Percentiles rank a stretch among this genome's conserved stretches.
phyloP scores from a whole-genome alignment of 2,797 vertebrate species.

The Enteromius fasciolatus region DNA sequence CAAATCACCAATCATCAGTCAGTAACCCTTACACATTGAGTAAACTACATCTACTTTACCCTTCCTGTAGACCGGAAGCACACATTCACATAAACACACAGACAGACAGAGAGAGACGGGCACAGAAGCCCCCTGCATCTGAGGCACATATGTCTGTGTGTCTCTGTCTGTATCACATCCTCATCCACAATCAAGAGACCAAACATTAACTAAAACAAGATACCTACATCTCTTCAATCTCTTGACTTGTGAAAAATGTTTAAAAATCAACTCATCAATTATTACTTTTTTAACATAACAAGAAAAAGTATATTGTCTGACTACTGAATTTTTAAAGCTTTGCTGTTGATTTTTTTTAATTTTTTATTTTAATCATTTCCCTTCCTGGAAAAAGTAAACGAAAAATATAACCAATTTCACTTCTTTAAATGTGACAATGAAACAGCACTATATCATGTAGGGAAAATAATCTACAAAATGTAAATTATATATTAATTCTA shows the following conservation, averaged over 20 bases:
- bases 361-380: background rate
- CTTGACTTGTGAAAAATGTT: background rate
- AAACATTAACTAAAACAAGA: background rate
- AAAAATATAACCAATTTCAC: background rate
- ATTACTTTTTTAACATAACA: background rate
- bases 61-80: background rate
- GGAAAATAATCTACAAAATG: background rate
- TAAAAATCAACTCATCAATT: background rate
- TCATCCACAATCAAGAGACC: background rate
- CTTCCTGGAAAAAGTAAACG: background rate
- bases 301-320: background rate
- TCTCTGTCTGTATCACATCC: conserved; percentile 2
- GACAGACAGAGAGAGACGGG: background rate
- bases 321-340: background rate
- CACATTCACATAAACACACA: background rate
- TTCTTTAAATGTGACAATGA: background rate
- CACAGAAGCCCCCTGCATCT: background rate
- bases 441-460: too few species aligned
- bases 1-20: background rate
- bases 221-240: background rate
- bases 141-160: conserved; percentile 8
- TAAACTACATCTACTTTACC: background rate
- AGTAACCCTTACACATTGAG: background rate
- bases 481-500: background rate
- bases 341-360: background rate